A percentile compares a stretch with the other conserved stretches of the same genome.
These are phyloP conservation scores for Ganaspis brasiliensis DNA, from an alignment of 2,888 invertebrate species.

Conservation along the genomic window DNA sequence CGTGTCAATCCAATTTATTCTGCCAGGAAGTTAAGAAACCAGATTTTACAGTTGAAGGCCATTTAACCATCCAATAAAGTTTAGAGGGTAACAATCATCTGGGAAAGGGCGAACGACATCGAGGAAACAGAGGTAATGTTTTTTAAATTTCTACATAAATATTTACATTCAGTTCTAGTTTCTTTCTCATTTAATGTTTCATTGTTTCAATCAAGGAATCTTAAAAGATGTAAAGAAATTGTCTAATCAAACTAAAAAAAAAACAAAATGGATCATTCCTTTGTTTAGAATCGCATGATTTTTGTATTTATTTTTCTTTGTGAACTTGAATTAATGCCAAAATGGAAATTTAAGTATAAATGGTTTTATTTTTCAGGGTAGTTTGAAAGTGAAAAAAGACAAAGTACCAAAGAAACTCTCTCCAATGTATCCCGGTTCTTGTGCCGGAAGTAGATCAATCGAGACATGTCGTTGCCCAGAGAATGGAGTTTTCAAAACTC, in stretches of 20 bases:
- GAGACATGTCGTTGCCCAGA: conserved; percentile 84
- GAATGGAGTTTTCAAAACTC: conserved; percentile 85
- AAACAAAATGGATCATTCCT: no score
- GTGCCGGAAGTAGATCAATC: conserved; percentile 69
- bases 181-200: not conserved
- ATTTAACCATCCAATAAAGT: conserved; percentile 1
- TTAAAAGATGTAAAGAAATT: no score
- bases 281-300: no score
- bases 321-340: no score
- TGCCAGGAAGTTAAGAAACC: not conserved
- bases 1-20: not conserved
- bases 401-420: conserved; percentile 67
- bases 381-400: conserved; percentile 51
- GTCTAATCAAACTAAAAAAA: no score
- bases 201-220: no score
- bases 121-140: conserved; percentile 26
- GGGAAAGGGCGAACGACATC: conserved; percentile 35
- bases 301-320: no score
- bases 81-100: conserved; percentile 25
- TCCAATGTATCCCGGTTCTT: conserved; percentile 80
- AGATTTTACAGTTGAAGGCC: conserved; percentile 7
- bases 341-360: not conserved
- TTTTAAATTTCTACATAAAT: not conserved
- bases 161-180: not conserved
- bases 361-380: conserved; percentile 27